A percentile compares a stretch with the other conserved stretches of the same genome.
Conservation (phyloP, 2,113 vertebrate species). For the Hippopotamus amphibius region DNA sequence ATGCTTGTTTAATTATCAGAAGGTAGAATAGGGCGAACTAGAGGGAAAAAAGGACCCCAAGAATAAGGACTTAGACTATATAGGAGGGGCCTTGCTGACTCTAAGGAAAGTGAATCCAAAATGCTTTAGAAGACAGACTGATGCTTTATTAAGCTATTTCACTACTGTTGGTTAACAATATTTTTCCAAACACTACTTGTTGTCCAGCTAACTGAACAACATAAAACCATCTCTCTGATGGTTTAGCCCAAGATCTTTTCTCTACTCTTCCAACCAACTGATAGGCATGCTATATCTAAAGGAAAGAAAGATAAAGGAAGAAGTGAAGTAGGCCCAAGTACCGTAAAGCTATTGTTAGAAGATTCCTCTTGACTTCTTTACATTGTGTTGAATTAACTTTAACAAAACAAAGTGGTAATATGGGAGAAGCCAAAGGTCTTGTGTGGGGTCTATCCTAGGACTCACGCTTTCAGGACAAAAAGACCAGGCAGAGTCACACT, state of each 20-base stretch:
- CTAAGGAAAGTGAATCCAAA: neutral
- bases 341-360: neutral
- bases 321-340: neutral
- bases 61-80: neutral
- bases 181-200: neutral
- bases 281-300: slow-evolving; percentile 1
- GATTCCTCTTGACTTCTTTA: neutral
- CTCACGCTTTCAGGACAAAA: neutral
- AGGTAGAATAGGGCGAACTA: neutral
- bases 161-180: neutral
- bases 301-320: neutral
- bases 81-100: neutral
- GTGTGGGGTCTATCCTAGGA: neutral
- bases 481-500: neutral
- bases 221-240: neutral
- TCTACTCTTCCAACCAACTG: neutral
- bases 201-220: neutral
- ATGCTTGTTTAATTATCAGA: slow-evolving; percentile 11
- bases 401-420: slow-evolving; percentile 9
- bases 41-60: neutral
- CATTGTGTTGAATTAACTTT: slow-evolving; percentile 25
- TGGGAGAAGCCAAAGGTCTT: neutral
- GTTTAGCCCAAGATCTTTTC: neutral
- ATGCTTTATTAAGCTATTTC: neutral
- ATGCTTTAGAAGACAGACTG: neutral